phyloP scores from a whole-genome alignment of 1,140 invertebrate species.

The Cepaea nemoralis region DNA sequence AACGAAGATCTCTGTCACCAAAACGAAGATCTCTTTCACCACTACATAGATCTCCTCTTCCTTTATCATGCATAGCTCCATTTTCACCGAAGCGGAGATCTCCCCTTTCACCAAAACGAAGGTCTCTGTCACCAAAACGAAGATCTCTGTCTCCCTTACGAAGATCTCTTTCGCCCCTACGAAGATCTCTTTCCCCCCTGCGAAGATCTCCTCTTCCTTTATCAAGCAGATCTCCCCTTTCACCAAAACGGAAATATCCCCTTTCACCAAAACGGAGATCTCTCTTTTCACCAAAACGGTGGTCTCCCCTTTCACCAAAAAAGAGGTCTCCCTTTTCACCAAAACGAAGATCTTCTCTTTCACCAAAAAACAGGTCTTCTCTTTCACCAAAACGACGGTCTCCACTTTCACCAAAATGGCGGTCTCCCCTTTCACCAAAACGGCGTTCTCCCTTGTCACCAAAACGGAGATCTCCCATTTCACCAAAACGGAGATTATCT shows the following conservation, averaged over 20 bases:
- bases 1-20: conserved; percentile 15
- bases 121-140: background rate
- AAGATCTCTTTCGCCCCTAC: background rate
- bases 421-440: too few relatives aligned
- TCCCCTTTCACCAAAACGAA: background rate
- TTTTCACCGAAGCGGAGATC: conserved; percentile 1
- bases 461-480: background rate
- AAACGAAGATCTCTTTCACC: background rate
- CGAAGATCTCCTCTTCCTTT: background rate
- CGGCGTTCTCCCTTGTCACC: too few relatives aligned
- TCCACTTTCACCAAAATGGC: too few relatives aligned
- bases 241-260: background rate
- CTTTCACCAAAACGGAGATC: conserved; percentile 10
- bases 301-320: background rate
- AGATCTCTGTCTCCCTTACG: conserved; percentile 1
- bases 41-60: background rate
- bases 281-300: conserved; percentile 9
- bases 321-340: background rate
- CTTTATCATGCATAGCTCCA: background rate
- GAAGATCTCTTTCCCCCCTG: background rate
- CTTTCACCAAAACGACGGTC: too few relatives aligned
- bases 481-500: background rate
- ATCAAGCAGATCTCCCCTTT: background rate
- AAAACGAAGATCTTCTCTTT: background rate
- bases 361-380: background rate